phyloP scores from a whole-genome alignment of 2,113 vertebrate species.

The Lota lota region DNA sequence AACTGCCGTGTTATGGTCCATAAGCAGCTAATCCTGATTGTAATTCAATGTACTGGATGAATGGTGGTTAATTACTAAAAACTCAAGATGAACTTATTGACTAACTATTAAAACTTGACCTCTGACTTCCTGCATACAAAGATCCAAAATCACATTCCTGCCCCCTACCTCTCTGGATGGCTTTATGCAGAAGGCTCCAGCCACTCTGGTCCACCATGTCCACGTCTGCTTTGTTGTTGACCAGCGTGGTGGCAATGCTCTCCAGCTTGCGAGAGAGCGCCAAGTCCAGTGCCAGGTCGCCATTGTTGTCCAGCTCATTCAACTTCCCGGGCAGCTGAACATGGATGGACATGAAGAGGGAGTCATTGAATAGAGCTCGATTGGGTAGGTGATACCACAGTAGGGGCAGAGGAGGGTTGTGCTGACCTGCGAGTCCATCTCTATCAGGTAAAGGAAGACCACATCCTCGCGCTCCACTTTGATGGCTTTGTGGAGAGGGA shows the following conservation, averaged over 20 bases:
- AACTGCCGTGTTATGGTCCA: too few relatives aligned
- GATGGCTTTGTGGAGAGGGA: constrained; percentile 95
- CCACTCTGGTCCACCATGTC: constrained; percentile 93
- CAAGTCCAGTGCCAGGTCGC: constrained; percentile 91
- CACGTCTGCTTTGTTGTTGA: constrained; percentile 90
- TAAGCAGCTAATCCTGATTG: too few relatives aligned
- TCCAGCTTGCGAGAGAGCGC: constrained; percentile 88
- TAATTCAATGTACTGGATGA: too few relatives aligned
- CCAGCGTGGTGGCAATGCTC: constrained; percentile 91
- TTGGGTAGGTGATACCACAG: not conserved
- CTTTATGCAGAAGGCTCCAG: constrained; percentile 96
- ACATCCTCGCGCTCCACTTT: constrained; percentile 96
- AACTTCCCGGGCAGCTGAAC: constrained; percentile 86
- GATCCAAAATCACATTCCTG: not conserved
- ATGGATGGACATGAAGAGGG: not conserved
- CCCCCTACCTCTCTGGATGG: constrained; percentile 88
- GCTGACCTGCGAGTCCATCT: constrained; percentile 94
- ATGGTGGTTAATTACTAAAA: too few relatives aligned
- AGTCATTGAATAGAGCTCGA: not conserved
- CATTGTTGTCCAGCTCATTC: constrained; percentile 92
- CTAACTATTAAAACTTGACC: too few relatives aligned
- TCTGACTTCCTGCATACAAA: too few relatives aligned
- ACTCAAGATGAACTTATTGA: too few relatives aligned
- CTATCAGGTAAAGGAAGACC: constrained; percentile 95
- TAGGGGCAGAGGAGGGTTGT: not conserved